These are phyloP conservation scores for Polydesmus complanatus DNA, from an alignment of 2,888 invertebrate species.

Conservation along the genomic window DNA sequence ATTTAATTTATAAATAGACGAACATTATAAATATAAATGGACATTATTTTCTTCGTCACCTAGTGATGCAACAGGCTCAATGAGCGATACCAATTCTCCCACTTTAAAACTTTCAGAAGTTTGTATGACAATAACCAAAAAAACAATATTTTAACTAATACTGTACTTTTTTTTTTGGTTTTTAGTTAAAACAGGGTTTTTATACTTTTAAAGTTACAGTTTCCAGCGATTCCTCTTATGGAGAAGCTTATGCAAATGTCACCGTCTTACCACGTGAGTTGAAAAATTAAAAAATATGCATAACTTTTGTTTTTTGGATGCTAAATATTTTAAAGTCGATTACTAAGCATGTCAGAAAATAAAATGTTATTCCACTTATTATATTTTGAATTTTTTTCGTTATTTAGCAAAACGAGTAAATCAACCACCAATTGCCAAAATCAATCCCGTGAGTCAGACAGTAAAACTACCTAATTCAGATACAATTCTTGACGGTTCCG, in stretches of 20 bases:
- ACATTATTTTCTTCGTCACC: constrained; percentile 69
- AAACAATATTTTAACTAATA: constrained; percentile 1
- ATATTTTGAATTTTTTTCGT: constrained; percentile 1
- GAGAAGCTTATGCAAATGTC: constrained; percentile 63
- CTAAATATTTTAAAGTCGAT: neutral
- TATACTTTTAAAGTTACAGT: constrained; percentile 78
- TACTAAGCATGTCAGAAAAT: neutral
- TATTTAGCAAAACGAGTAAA: constrained; percentile 57
- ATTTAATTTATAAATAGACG: constrained; percentile 19
- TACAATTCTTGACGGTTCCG: constrained; percentile 70
- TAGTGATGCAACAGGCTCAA: constrained; percentile 42
- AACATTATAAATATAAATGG: constrained; percentile 77
- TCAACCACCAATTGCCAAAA: constrained; percentile 62
- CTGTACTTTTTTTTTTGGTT: constrained; percentile 16
- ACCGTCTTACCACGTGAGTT: constrained; percentile 59
- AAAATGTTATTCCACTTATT: neutral
- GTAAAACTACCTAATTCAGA: constrained; percentile 80
- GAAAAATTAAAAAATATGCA: neutral
- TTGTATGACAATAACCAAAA: neutral
- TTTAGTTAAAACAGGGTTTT: constrained; percentile 47
- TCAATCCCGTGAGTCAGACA: constrained; percentile 69
- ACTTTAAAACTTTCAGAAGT: constrained; percentile 18
- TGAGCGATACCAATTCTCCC: constrained; percentile 19
- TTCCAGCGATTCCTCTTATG: constrained; percentile 32
- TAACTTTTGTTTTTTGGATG: neutral